Base-by-base conservation (phyloP, 2,888 invertebrate genomes). In the Yponomeuta plumbellus region DNA sequence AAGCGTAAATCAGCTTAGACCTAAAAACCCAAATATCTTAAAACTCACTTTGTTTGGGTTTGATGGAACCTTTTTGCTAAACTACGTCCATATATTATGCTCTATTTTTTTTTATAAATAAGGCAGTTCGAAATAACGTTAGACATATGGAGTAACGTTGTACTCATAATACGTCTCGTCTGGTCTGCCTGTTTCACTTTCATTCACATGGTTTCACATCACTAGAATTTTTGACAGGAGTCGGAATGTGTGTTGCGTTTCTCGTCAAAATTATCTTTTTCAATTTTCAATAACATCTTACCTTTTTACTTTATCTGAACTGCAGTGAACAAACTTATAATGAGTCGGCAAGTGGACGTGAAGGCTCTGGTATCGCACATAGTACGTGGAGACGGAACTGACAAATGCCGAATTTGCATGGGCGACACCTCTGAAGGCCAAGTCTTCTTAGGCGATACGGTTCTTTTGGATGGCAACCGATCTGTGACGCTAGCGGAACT, bases 401-500 rank as follows among this genome's bases (percentile, higher is more conserved):
- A 90, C 68, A 86, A 80, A 81, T 91, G 90, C 72, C 78, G 90
- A 73, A 90, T 90, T 71, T 91, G 91, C 70, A 84, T 91, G 87
- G 89, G 90, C 1, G 89, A 88, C 67, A 90, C 91, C 0, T 76
- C 83, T 1, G 87, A 90, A 69, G 91, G 91, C 5, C 88, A 86
- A 75, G 89, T 91, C 34, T 83, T 83, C 70, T 80, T 91, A 57
- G 82, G 83, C 67, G 91, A 91, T 69, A 89, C 90, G 0, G 89
- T 91, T 5, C 85, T 90, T 86, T 80, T 85, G 81, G 88, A 89
- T 56, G 88, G 84, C 40, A 89, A 89, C 44, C 83, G 80, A 70
- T 79, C 87, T 20, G 81, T 90, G 34, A 85, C 88, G 0, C 79
- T 91, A 11, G 81, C 88, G 40, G 90, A 91, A 66, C 74, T 90